A percentile compares a stretch with the other conserved stretches of the same genome.
phyloP scores from a whole-genome alignment of 2,113 vertebrate genomes.

The Protobothrops mucrosquamatus region DNA sequence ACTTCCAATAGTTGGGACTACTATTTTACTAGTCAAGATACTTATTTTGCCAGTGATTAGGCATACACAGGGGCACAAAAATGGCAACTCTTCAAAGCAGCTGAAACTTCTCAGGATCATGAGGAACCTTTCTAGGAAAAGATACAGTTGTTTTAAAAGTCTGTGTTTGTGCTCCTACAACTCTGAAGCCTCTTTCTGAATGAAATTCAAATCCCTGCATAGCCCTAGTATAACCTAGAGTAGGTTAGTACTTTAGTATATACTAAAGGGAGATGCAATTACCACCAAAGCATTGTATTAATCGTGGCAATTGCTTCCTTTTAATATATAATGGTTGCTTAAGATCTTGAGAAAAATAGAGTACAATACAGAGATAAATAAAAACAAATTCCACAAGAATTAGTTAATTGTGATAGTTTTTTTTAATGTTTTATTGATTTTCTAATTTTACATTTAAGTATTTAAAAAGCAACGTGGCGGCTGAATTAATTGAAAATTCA shows the following conservation, averaged over 20 bases:
- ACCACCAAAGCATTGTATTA: background rate
- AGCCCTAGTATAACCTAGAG: background rate
- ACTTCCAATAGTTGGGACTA: background rate
- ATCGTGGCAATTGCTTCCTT: background rate
- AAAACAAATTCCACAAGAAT: no score
- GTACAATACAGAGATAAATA: no score
- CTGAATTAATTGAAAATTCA: no score
- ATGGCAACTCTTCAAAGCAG: background rate
- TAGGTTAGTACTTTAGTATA: background rate
- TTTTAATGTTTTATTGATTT: no score
- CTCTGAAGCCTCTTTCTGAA: background rate
- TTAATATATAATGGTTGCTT: no score
- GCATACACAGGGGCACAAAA: background rate
- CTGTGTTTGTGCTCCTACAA: background rate
- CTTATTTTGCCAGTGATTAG: background rate
- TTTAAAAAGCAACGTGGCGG: no score
- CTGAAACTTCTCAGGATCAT: background rate
- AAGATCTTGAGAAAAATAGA: no score
- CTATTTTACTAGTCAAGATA: background rate
- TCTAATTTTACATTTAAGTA: no score
- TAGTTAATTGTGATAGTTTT: no score
- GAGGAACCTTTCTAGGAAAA: background rate
- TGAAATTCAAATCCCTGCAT: background rate
- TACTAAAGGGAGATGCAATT: background rate
- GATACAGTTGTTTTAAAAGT: background rate